Base-by-base conservation (phyloP, 1,140 invertebrate genomes). In the Caenorhabditis inopinata region DNA sequence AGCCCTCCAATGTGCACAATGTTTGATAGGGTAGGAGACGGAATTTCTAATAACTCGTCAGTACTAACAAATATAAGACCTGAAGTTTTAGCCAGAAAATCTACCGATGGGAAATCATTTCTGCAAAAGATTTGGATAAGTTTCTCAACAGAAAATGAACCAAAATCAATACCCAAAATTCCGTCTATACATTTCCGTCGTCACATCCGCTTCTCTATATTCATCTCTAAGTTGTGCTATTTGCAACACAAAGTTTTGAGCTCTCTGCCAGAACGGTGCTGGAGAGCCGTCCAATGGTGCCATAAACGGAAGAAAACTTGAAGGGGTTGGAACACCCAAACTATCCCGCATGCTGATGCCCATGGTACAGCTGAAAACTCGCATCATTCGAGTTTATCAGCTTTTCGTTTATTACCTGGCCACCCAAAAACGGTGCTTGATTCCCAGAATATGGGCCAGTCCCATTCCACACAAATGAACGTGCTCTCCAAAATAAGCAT, bases 401-500 rank as follows among this genome's bases (percentile, higher is more conserved):
- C 6, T 45, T 18, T n/a, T 53, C 1, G 23, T 21, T 0, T 6
- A 38, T 21, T 58, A 82, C 79, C 82, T 83, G 18, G 82, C 83
- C 35, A 83, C 27, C 82, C 82, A 83, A 18, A 83, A 74, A n/a
- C 77, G 49, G 9, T 51, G 49, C n/a, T 81, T 81, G 62, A 83
- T 83, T 11, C 62, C 80, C 7, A 82, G 23, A 46, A 76, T 18
- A 42, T 83, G 73, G 3, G 81, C 29, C 51, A 82, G 23, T 14
- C 79, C 82, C 25, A 47, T 27, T n/a, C 82, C 82, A 47, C 82
- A 83, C 51, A 83, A 49, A 48, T 82, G 68, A 16, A 83, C 49
- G 47, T 83, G 82, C 42, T 83, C 82, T 11, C 79, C 79, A n/a
- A 83, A 82, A 27, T 77, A 81, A 9, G 78, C 74, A 27, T 83